Evolutionary conservation across 2,888 invertebrate genomes (phyloP).

Genomic region (Plebejus melissa): DNA sequence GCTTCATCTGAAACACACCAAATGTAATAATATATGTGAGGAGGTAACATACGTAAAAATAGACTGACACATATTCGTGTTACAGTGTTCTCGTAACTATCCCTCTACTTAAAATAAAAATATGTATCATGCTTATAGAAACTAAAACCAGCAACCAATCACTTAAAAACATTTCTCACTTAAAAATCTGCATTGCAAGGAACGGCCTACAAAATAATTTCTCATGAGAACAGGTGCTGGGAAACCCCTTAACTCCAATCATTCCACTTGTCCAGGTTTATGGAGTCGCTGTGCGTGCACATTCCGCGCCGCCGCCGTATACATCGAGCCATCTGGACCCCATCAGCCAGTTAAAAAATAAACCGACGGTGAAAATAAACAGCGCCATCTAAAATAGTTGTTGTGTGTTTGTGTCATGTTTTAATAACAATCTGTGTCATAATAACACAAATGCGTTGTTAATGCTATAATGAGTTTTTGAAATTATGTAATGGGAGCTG

Average conservation of each 20-base stretch:
- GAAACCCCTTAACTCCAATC: slow-evolving; percentile 55
- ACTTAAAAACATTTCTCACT: neutral
- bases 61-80: too few species aligned
- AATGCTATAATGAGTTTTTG: neutral
- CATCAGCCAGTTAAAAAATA: slow-evolving; percentile 71
- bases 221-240: slow-evolving; percentile 39
- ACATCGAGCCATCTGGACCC: slow-evolving; percentile 71
- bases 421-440: slow-evolving; percentile 49
- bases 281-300: slow-evolving; percentile 57
- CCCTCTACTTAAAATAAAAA: too few species aligned
- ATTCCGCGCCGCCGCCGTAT: slow-evolving; percentile 54
- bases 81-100: too few species aligned
- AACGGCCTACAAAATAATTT: slow-evolving; percentile 30
- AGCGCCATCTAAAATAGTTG: slow-evolving; percentile 62
- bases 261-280: slow-evolving; percentile 55
- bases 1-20: too few species aligned
- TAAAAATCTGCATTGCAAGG: neutral
- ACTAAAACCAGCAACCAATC: too few species aligned
- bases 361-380: slow-evolving; percentile 70
- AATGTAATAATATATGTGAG: too few species aligned
- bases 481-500: neutral
- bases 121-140: too few species aligned
- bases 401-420: slow-evolving; percentile 42
- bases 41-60: too few species aligned
- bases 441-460: slow-evolving; percentile 24